Base-by-base conservation (phyloP, 2,888 invertebrate genomes). In the Nudaria mundana region DNA sequence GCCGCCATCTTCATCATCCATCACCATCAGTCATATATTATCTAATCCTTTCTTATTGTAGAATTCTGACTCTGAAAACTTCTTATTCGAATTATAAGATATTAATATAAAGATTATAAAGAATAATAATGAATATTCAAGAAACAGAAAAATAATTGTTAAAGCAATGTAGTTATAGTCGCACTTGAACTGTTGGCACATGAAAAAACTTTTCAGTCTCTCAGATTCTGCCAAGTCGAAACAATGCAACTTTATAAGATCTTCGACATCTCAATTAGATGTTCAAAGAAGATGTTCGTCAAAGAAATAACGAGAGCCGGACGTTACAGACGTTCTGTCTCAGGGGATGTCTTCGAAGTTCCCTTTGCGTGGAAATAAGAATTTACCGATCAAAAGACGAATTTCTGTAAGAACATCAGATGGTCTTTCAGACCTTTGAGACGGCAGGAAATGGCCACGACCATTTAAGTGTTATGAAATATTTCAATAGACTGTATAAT, bases 291-390 rank as follows among this genome's bases (percentile, higher is more conserved):
- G 31, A 44, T 48, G 56, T 47, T 12, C 25, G 58, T 66, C 69
- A 66, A 73, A 71, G 72, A 71, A 71, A 73, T 74, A 74, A 74
- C 68, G 66, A 74, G 65, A 53, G 54, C 43, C 63, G 68, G 63
- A 59, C 59, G 63, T 67, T 60, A 62, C 64, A 52, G 63, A 39
- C 56, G 63, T 66, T 67, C 66, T 62, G 56, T 56, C 59, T 48
- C 51, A 40, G 14, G 50, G 45, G 50, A 58, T 43, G 53, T 46
- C 53, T 60, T 37, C 55, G 52, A 59, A 55, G 49, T 59, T 56
- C 56, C 37, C 42, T 56, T 61, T 40, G 39, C 52, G 46, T 45
- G 46, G 52, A 52, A 55, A 48, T 40, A 42, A 24, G 39, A 37
- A 44, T 36, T 41, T 41, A 31, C 15, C 37, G 37, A 40, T 38